A percentile compares a stretch with the other conserved stretches of the same genome.
Evolutionary conservation across 2,888 invertebrate species (phyloP).

Genomic region (Coenonympha arcania): DNA sequence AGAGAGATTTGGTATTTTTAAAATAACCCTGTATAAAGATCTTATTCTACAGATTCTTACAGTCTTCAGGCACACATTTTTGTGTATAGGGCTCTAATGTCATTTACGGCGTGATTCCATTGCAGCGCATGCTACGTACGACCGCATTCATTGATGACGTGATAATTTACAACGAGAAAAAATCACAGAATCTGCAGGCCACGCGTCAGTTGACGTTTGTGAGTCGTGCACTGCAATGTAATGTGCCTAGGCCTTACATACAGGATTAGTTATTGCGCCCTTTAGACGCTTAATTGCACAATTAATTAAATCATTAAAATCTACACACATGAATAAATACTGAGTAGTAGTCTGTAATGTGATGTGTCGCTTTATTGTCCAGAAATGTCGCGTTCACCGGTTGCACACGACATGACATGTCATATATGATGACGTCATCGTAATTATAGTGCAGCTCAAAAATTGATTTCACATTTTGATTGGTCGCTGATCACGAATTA

Average conservation of each 20-base stretch:
- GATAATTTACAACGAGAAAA: no score
- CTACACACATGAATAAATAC: conserved; percentile 1
- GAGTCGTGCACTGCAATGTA: no score
- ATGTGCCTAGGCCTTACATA: no score
- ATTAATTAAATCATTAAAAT: neutral
- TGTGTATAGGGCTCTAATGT: neutral
- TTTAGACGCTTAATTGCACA: conserved; percentile 9
- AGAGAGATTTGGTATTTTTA: no score
- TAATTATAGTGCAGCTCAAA: no score
- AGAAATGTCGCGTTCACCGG: neutral
- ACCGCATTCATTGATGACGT: no score
- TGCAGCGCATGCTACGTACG: neutral
- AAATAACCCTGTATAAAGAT: no score
- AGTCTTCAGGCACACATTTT: conserved; percentile 12
- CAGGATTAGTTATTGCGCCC: neutral
- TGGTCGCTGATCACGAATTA: neutral
- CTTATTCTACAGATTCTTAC: conserved; percentile 12
- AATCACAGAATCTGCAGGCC: no score
- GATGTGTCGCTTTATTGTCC: neutral
- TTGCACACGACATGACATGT: no score
- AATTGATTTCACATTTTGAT: no score
- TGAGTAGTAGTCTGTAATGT: neutral
- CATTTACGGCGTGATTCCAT: neutral
- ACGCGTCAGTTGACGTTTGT: no score
- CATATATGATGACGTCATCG: no score